Conservation (phyloP, 2,113 vertebrate genomes). For the Geothlypis trichas region DNA sequence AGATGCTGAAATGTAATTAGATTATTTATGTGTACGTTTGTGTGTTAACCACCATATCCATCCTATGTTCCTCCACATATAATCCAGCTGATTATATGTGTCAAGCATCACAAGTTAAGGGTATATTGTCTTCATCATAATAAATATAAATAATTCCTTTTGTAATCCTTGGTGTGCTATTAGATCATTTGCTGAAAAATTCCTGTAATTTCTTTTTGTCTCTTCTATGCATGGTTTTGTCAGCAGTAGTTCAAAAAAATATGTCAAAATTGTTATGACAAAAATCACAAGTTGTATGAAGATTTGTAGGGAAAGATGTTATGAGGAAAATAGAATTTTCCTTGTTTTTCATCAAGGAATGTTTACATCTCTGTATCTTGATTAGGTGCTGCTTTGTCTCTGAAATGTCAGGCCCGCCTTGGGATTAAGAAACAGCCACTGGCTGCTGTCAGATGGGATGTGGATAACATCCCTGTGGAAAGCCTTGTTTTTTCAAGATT, state of each 20-base stretch:
- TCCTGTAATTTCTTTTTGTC: background rate
- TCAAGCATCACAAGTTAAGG: background rate
- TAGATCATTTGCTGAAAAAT: background rate
- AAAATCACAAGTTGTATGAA: background rate
- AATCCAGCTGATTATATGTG: background rate
- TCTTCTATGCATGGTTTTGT: background rate
- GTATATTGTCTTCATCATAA: background rate
- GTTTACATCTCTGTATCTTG: background rate
- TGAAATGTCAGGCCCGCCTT: conserved; percentile 63
- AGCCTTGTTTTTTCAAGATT: background rate
- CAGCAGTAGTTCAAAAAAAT: background rate
- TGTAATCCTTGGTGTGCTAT: background rate
- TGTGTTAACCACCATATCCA: background rate
- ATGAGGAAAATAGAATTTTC: background rate
- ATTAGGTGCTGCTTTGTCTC: conserved; percentile 44
- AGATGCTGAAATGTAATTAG: background rate
- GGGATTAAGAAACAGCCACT: conserved; percentile 38
- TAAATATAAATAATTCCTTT: background rate
- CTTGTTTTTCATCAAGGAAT: background rate
- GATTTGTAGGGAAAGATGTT: background rate
- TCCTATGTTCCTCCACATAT: background rate
- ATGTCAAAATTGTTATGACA: background rate
- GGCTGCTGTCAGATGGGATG: conserved; percentile 32
- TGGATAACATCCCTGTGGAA: background rate
- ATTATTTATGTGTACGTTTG: background rate